A percentile compares a stretch with the other conserved stretches of the same genome.
Conservation (phyloP, 1,140 invertebrate species). For the Mamestra configurata region DNA sequence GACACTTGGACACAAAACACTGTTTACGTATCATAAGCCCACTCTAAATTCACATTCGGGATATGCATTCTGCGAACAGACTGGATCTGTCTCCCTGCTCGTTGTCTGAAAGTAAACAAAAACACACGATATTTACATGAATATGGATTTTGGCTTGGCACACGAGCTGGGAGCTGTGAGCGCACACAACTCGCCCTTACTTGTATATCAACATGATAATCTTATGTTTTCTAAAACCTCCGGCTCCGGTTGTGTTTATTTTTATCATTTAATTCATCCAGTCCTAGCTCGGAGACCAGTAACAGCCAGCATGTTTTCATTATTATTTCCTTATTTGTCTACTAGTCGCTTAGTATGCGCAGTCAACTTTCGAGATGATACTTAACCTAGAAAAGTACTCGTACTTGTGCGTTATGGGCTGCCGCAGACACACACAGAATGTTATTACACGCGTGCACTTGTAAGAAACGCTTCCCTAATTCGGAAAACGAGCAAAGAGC, state of each 20-base stretch:
- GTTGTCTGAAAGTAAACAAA: constrained; percentile 41
- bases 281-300: constrained; percentile 8
- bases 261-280: constrained; percentile 53
- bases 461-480: constrained; percentile 41
- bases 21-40: constrained; percentile 16
- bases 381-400: constrained; percentile 66
- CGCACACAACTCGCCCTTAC: neutral
- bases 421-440: constrained; percentile 26
- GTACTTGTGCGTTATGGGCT: constrained; percentile 50
- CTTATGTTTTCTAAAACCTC: constrained; percentile 40
- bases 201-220: constrained; percentile 30
- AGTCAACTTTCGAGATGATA: constrained; percentile 62
- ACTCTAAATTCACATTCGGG: constrained; percentile 1
- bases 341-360: constrained; percentile 58
- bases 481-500: constrained; percentile 44
- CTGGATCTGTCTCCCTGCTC: neutral
- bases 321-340: constrained; percentile 62
- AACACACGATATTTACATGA: constrained; percentile 42
- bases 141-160: constrained; percentile 32
- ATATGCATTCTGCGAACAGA: constrained; percentile 23
- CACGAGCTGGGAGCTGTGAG: constrained; percentile 5
- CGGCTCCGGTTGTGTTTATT: constrained; percentile 41
- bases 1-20: neutral
- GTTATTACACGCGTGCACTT: constrained; percentile 17
- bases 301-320: constrained; percentile 44